Base-by-base conservation (phyloP, 1,140 invertebrate genomes). In the Mercenaria mercenaria region DNA sequence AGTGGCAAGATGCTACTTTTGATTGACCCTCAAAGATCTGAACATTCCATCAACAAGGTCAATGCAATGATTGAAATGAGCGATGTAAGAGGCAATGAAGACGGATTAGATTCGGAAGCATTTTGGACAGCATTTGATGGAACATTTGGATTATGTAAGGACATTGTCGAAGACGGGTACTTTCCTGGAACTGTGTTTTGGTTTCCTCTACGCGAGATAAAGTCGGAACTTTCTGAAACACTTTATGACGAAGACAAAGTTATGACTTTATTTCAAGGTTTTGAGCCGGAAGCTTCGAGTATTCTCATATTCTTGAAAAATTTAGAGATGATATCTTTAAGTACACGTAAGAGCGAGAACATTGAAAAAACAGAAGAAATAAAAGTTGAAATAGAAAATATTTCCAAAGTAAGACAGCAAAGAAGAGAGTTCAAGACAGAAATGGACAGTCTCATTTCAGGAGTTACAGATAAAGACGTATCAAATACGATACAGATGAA, bases 111-210 rank as follows among this genome's bases (percentile, higher is more conserved):
- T 13, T 3, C 64, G 26, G 41, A n/a, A 6, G 56, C 32, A 4
- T 81, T 88, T 29, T 69, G 34, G 26, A 34, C n/a, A 23, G 43
- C 86, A 52, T 43, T 88, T 3, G 59, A 81, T 50, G 34, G 32
- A 41, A 90, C 29, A 50, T 92, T 85, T 85, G 89, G 56, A 56
- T 87, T 88, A 10, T 26, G 52, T 13, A 32, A 72, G 79, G 72
- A 69, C 20, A 85, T 18, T 32, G 10, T 85, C 13, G 32, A 47
- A 72, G 39, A 69, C 20, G 92, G 72, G 0, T 20, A 50, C 15
- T 89, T 89, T 87, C 72, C 91, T 43, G 94, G 93, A 11, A 95
- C 94, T 39, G 74, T 95, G 43, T 94, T 95, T 52, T 76, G 94
- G 47, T 92, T 95, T 76, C 94, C 94, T 26, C 89, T 95, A 23